Evolutionary conservation across 1,140 invertebrate species (phyloP).

Genomic region (Brachionus rotundiformis): DNA sequence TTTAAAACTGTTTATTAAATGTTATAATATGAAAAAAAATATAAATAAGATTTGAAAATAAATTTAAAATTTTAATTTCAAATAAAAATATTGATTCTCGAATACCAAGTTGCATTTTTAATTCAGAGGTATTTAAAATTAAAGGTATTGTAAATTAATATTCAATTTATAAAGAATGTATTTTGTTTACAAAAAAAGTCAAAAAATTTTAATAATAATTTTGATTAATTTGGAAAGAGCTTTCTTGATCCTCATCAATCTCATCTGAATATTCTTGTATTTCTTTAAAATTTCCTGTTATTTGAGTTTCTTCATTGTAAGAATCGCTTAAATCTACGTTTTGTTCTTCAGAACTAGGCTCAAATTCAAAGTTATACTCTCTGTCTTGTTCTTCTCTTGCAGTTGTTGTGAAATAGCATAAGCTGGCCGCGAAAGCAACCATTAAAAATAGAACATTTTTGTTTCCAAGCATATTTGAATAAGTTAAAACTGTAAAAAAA

Average conservation of each 20-base stretch:
- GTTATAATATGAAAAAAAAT: neutral
- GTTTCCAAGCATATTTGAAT: neutral
- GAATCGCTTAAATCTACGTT: neutral
- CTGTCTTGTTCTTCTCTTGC: neutral
- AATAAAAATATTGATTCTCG: neutral
- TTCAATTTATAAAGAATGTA: neutral
- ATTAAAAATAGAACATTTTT: neutral
- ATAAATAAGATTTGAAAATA: neutral
- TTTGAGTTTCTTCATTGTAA: neutral
- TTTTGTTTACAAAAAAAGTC: too few relatives aligned
- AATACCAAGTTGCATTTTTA: neutral
- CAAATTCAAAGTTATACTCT: neutral
- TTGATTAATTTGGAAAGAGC: neutral
- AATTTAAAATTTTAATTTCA: slow-evolving; percentile 4
- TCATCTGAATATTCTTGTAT: neutral
- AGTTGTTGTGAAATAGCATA: neutral
- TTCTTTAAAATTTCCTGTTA: too few relatives aligned
- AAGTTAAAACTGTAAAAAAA: too few relatives aligned
- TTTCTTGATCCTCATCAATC: neutral
- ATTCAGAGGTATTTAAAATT: neutral
- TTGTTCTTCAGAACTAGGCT: neutral
- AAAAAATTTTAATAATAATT: neutral
- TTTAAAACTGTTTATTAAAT: neutral
- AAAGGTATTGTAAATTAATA: too few relatives aligned
- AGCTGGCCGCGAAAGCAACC: neutral